These are phyloP conservation scores for Oncorhynchus mykiss DNA, from an alignment of 2,113 vertebrate genomes.

Conservation along the genomic window DNA sequence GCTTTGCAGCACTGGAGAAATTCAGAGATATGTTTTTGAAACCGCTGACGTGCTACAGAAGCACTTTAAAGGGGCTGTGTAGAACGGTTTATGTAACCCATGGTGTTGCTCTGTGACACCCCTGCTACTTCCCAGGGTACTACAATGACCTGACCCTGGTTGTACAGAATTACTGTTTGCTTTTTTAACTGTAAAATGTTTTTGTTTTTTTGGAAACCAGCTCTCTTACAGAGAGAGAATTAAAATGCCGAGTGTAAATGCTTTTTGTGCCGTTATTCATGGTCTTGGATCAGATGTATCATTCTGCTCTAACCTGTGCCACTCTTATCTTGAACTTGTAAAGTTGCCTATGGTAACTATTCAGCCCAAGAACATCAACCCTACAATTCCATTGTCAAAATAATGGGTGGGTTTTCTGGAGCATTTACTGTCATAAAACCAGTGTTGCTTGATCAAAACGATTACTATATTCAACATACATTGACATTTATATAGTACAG, in stretches of 20 bases:
- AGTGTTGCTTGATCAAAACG: too few relatives aligned
- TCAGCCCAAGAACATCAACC: too few relatives aligned
- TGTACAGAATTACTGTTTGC: constrained; percentile 27
- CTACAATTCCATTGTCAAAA: too few relatives aligned
- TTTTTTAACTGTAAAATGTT: constrained; percentile 22
- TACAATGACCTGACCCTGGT: constrained; percentile 5
- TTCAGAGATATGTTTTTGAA: background rate
- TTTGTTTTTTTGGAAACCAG: constrained; percentile 2
- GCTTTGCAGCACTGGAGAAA: constrained; percentile 16
- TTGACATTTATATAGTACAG: too few relatives aligned
- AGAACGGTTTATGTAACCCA: background rate
- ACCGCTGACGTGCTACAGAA: background rate
- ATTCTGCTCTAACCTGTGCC: too few relatives aligned
- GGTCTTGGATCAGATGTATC: too few relatives aligned
- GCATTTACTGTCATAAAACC: too few relatives aligned
- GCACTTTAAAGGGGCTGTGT: background rate
- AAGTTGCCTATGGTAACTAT: too few relatives aligned
- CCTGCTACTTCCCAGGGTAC: constrained; percentile 12
- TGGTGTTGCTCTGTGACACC: background rate
- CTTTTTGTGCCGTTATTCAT: constrained; percentile 1
- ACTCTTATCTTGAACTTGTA: too few relatives aligned
- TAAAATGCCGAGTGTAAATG: constrained; percentile 10
- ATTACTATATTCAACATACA: too few relatives aligned
- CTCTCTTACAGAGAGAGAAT: constrained; percentile 16
- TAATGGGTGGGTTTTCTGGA: too few relatives aligned